Conservation (phyloP, 64 coral and sea anemone genomes). For the Astreopora myriophthalma region DNA sequence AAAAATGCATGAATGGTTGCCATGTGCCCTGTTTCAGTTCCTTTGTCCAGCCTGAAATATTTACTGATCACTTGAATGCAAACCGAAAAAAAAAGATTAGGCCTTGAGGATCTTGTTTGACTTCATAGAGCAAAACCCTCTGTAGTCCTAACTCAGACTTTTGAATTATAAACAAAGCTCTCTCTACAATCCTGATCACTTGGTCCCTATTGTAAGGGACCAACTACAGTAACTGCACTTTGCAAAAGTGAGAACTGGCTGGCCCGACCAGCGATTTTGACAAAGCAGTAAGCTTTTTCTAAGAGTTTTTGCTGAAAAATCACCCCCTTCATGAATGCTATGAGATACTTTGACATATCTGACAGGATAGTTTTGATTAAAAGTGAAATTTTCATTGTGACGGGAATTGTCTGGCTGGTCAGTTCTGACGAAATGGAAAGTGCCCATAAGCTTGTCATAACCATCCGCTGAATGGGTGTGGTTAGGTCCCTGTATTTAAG, state of each 20-base stretch:
- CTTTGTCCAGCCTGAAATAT: conserved; percentile 46
- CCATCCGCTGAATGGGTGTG: conserved; percentile 18
- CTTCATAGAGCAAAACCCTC: neutral
- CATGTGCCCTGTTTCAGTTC: conserved; percentile 56
- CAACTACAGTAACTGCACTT: neutral
- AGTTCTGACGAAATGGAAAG: too few species aligned
- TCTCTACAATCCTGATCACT: neutral
- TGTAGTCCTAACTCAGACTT: neutral
- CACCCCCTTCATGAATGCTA: neutral
- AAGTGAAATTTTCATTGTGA: neutral
- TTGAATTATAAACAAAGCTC: neutral
- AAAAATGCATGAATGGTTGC: conserved; percentile 61
- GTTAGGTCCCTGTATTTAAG: neutral
- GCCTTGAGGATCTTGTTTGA: neutral
- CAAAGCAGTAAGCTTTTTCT: too few species aligned
- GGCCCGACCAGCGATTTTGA: too few species aligned
- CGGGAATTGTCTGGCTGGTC: too few species aligned
- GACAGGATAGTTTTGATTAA: neutral
- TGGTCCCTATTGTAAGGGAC: neutral
- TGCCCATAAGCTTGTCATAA: conserved; percentile 40
- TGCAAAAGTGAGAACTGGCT: neutral
- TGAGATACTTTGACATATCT: neutral
- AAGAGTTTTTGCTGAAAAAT: neutral
- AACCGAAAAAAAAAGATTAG: conserved; percentile 47
- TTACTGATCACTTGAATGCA: conserved; percentile 60